Evolutionary conservation across 2,888 invertebrate species (phyloP).

Genomic region (Plebejus anna): DNA sequence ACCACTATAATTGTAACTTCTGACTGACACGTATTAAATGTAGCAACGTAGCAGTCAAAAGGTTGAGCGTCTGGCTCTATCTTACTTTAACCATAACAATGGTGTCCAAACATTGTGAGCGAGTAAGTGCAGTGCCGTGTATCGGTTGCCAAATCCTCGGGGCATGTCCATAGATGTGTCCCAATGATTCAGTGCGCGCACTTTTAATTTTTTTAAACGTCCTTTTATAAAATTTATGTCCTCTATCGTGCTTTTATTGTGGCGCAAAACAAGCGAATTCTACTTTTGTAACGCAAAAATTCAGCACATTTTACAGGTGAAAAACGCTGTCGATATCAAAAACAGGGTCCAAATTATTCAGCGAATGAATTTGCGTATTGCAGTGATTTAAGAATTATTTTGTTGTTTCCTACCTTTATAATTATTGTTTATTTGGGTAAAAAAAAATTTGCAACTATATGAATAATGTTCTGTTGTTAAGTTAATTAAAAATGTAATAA

Average conservation of each 20-base stretch:
- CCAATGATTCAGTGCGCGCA: constrained; percentile 65
- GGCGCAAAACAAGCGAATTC: constrained; percentile 37
- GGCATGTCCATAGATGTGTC: constrained; percentile 52
- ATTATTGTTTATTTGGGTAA: background rate
- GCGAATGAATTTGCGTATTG: background rate
- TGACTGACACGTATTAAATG: background rate
- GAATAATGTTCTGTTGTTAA: too few species aligned
- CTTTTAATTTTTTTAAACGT: constrained; percentile 68
- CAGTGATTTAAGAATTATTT: background rate
- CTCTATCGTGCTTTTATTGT: constrained; percentile 58
- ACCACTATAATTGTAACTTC: background rate
- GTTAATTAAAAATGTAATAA: too few species aligned
- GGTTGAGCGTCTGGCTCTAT: background rate
- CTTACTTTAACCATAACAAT: constrained; percentile 37
- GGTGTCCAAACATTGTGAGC: constrained; percentile 37
- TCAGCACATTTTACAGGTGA: constrained; percentile 36
- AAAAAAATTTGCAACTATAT: too few species aligned
- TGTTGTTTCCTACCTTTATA: background rate
- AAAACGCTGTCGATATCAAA: constrained; percentile 11
- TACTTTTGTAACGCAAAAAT: constrained; percentile 35
- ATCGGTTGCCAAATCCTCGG: constrained; percentile 73
- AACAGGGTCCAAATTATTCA: constrained; percentile 13
- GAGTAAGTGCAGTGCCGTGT: constrained; percentile 75
- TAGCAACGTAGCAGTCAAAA: background rate
- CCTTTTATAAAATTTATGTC: constrained; percentile 58